These are phyloP conservation scores for Cistogaster globosa DNA, from an alignment of 2,888 invertebrate genomes.

Conservation along the genomic window DNA sequence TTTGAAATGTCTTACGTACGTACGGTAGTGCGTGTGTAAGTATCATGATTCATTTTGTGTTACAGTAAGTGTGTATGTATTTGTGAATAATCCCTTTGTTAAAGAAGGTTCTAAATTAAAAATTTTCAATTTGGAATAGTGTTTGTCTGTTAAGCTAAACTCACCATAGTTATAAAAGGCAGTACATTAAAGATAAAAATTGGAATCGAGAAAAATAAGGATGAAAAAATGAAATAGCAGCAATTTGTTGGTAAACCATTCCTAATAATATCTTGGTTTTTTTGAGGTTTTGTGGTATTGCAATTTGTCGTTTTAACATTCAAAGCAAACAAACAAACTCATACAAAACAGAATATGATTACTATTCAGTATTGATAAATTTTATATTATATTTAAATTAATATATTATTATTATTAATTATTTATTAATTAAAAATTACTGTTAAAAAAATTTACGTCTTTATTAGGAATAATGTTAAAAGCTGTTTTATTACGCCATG, in stretches of 20 bases:
- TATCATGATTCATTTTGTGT: constrained; percentile 13
- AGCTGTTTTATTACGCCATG: too few relatives aligned
- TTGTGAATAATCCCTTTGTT: constrained; percentile 6
- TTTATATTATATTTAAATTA: too few relatives aligned
- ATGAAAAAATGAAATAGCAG: background rate
- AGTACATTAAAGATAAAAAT: constrained; percentile 16
- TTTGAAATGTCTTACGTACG: background rate
- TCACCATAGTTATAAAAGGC: background rate
- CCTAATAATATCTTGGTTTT: constrained; percentile 39
- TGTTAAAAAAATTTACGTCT: too few relatives aligned
- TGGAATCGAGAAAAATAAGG: background rate
- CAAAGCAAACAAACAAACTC: too few relatives aligned
- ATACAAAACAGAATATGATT: too few relatives aligned
- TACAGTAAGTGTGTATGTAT: background rate
- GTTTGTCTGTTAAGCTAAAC: constrained; percentile 30
- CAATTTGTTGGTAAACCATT: constrained; percentile 42
- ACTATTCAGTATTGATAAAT: too few relatives aligned
- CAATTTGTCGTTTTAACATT: constrained; percentile 2
- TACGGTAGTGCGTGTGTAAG: background rate
- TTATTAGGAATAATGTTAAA: too few relatives aligned
- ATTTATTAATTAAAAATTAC: too few relatives aligned
- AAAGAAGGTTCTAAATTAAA: constrained; percentile 60
- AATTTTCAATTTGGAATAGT: constrained; percentile 40
- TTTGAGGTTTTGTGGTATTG: constrained; percentile 57
- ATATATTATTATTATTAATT: too few relatives aligned